phyloP scores from a whole-genome alignment of 1,140 invertebrate species.

The Micrasema longulum region DNA sequence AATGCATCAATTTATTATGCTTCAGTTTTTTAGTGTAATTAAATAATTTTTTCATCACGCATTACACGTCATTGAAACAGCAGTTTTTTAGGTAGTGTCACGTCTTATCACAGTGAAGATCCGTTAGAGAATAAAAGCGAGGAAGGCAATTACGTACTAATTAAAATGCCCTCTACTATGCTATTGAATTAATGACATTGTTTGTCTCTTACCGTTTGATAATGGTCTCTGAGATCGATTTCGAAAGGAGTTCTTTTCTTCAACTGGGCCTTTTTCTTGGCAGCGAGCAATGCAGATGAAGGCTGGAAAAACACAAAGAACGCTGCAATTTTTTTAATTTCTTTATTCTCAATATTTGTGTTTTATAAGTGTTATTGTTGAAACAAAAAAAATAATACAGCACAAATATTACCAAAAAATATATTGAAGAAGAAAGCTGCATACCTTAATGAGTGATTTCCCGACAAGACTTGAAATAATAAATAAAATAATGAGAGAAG shows the following conservation, averaged over 20 bases:
- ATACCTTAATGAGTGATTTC: slow-evolving; percentile 32
- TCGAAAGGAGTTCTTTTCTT: slow-evolving; percentile 65
- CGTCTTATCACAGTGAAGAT: no score
- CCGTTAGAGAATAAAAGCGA: no score
- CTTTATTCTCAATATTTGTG: neutral
- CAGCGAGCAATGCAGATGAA: slow-evolving; percentile 67
- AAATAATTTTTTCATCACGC: no score
- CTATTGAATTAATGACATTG: no score
- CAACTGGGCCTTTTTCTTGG: slow-evolving; percentile 70
- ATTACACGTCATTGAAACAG: no score
- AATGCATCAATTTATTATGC: no score
- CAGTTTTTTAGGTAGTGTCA: no score
- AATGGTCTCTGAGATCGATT: slow-evolving; percentile 68
- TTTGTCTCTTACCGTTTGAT: slow-evolving; percentile 71
- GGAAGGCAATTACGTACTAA: no score
- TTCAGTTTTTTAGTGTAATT: no score
- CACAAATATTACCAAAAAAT: neutral
- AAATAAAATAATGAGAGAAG: neutral
- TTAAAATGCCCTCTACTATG: no score
- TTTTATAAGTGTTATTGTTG: no score
- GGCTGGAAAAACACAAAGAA: slow-evolving; percentile 59
- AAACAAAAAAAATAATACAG: neutral
- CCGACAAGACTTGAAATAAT: slow-evolving; percentile 18
- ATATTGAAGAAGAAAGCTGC: slow-evolving; percentile 26
- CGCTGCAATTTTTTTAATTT: neutral